These are phyloP conservation scores for Halichondria panicea DNA, from an alignment of 37 sponge, comb jelly and placozoan species.

Conservation along the genomic window DNA sequence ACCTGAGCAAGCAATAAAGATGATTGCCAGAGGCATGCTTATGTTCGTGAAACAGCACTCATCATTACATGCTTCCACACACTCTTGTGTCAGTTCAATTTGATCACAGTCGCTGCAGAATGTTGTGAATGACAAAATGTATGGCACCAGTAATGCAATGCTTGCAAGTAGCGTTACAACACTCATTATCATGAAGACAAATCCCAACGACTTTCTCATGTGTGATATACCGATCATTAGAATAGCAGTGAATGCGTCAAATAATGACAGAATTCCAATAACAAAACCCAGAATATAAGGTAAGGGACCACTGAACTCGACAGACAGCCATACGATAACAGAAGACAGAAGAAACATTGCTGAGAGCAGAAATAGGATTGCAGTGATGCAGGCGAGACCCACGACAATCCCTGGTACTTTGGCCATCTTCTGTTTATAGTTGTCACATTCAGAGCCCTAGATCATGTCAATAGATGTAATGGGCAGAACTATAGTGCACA, in stretches of 20 bases:
- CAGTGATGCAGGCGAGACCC: not conserved
- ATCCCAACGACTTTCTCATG: not conserved
- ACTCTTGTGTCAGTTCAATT: constrained; percentile 6
- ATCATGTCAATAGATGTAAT: no score
- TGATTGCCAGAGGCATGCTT: constrained; percentile 38
- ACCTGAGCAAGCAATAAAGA: constrained; percentile 31
- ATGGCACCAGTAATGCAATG: constrained; percentile 37
- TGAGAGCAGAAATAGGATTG: constrained; percentile 30
- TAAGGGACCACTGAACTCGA: constrained; percentile 36
- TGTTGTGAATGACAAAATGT: not conserved
- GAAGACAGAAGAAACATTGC: constrained; percentile 52
- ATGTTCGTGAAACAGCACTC: constrained; percentile 66
- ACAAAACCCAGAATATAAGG: constrained; percentile 40
- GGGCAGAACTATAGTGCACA: no score
- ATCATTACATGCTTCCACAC: constrained; percentile 43
- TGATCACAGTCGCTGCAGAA: constrained; percentile 37
- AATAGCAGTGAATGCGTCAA: constrained; percentile 10
- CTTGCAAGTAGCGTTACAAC: constrained; percentile 22
- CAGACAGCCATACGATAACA: constrained; percentile 58
- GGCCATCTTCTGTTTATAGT: no score
- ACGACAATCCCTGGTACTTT: no score
- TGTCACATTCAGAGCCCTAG: no score
- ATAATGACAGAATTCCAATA: constrained; percentile 42
- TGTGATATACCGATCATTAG: constrained; percentile 34
- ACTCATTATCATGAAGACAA: constrained; percentile 9